Base-by-base conservation (phyloP, 35 echinoderm and acorn worm genomes). In the Diadema setosum region DNA sequence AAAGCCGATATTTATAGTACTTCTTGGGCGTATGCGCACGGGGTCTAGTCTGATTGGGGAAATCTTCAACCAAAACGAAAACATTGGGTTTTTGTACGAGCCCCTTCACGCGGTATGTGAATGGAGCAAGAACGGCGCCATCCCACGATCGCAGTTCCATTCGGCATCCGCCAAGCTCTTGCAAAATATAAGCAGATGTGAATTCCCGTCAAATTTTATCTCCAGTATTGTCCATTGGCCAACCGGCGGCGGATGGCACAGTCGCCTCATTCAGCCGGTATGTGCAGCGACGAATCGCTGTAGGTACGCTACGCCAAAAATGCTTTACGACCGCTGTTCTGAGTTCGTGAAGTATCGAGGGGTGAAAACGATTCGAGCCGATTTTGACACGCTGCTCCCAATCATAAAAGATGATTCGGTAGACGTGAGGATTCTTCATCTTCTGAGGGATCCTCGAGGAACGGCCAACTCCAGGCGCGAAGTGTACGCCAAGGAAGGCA, bases 21-120 rank as follows among this genome's bases (percentile, higher is more conserved):
- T 97, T 25, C 55, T 97, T 17, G 90, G 85, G 4, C 65, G 90
- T 20, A 93, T 92, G 81, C 83, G 94, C 26, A 93, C 94, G 44
- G 94, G 94, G 15, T 92, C 90, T 7, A 89, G 86, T 24, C 70
- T 97, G 14, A 83, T 87, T 75, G 94, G 94, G 18, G 94, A 97
- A 75, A 97, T 97, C 40, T 87, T 97, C 6, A 97, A 97, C 45
- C 90, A 93, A 44, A 97, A 92, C 80, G 48, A 56, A 20, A 58
- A 92, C 29, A 31, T 97, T 32, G 88, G 92, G 50, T 97, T 84
- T 15, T 56, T 97, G 14, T 93, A 81, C 78, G 94, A 97, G 65
- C 94, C 94, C 0, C 39, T 97, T 29, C 93, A 90, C 39, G 25
- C 83, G 16, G 21, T 90, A 9, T 84, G 73, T 44, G 46, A 85